phyloP scores from a whole-genome alignment of 2,797 vertebrate species.

The Momotus momota region DNA sequence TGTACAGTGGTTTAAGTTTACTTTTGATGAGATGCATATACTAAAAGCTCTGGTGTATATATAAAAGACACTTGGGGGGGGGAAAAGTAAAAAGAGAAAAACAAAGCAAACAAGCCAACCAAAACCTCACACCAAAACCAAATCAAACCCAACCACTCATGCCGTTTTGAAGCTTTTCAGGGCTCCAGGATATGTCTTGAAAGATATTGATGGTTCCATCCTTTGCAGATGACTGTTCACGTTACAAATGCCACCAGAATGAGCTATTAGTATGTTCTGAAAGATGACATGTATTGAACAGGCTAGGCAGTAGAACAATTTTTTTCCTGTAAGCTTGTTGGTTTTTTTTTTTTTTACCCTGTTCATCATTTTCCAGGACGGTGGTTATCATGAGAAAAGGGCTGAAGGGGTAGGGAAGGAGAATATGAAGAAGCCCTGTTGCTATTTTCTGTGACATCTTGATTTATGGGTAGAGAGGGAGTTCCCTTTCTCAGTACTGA shows the following conservation, averaged over 20 bases:
- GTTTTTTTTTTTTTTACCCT: background rate
- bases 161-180: background rate
- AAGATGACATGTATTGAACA: fast-evolving
- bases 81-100: background rate
- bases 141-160: background rate
- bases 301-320: background rate
- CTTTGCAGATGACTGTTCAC: background rate
- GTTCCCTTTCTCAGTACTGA: background rate
- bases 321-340: background rate
- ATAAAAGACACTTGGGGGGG: background rate
- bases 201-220: background rate
- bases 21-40: background rate
- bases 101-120: background rate
- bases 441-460: background rate
- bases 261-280: background rate
- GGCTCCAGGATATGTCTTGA: background rate
- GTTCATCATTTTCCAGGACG: background rate
- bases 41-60: background rate
- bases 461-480: background rate
- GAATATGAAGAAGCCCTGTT: background rate
- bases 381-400: background rate
- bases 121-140: background rate
- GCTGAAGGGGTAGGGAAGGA: background rate
- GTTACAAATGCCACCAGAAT: background rate
- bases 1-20: background rate